Base-by-base conservation (phyloP, 2,888 invertebrate genomes). In the Leptopilina myrica region DNA sequence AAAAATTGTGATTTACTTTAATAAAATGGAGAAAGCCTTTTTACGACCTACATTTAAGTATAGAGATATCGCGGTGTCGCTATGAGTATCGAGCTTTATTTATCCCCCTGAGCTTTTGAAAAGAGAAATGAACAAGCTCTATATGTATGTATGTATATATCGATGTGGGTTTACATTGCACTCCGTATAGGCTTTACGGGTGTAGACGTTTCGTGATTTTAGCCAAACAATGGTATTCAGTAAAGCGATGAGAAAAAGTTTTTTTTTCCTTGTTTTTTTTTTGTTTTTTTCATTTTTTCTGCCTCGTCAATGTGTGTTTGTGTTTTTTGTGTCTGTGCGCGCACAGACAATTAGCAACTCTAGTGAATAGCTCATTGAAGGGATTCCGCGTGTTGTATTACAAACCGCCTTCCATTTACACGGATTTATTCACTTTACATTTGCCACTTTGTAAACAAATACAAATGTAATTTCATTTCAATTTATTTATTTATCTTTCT, bases 271-370 rank as follows among this genome's bases (percentile, higher is more conserved):
- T 49, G 14, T 14, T 49, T 8, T 43, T 7, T 7, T 7, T 43
- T 0, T 8, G 26, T 69, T 7, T 33, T 33, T 33, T 20, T 20
- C 20, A 20, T 20, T 20, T 20, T 20, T 20, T 20, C 20, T 20
- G 20, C 20, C 20, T 20, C 20, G 20, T 20, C 20, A 20, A 5
- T 33, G 33, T 33, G 33, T 33, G 33, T 33, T 2, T 33, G 33
- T 33, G 2, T 33, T 2, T 33, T 33, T 3, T 33, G 33, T 33
- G 33, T 4, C 33, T 69, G 2, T 33, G 14, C 8, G 14, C 8
- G 69, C 26, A 53, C 69, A 69, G 69, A 69, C 7, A 69, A 69
- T 69, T 69, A 69, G 26, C 53, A 53, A 53, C 49, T 49, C 69
- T 33, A 12, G 14, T 69, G 69, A 53, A 69, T 56, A 69, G 20